These are phyloP conservation scores for Liposcelis brunnea DNA, from an alignment of 2,888 invertebrate genomes.

Conservation along the genomic window DNA sequence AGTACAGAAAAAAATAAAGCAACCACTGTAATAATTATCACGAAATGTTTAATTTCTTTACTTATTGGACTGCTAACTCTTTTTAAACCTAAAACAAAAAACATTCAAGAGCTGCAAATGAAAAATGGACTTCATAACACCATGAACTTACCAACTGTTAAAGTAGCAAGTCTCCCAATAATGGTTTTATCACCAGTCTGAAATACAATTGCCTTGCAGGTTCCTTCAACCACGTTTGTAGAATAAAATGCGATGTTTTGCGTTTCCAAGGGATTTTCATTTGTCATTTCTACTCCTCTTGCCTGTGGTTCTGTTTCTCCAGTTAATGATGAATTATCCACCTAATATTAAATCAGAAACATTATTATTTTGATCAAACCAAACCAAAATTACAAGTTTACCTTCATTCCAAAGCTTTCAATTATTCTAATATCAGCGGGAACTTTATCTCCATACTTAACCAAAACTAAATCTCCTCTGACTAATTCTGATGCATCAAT, in stretches of 20 bases:
- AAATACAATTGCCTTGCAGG: slow-evolving; percentile 80
- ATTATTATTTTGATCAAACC: too few relatives aligned
- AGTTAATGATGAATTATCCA: slow-evolving; percentile 86
- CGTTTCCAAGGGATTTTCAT: slow-evolving; percentile 88
- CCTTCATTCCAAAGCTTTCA: slow-evolving; percentile 83
- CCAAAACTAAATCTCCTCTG: slow-evolving; percentile 94
- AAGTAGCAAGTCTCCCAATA: slow-evolving; percentile 89
- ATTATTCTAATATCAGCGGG: slow-evolving; percentile 96
- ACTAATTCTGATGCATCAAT: slow-evolving; percentile 88
- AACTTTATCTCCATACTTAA: slow-evolving; percentile 96
- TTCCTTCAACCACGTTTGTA: slow-evolving; percentile 87
- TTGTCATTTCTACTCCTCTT: slow-evolving; percentile 74
- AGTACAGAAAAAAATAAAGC: slow-evolving; percentile 90
- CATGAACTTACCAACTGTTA: too few relatives aligned
- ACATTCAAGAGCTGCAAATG: too few relatives aligned
- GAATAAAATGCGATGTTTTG: slow-evolving; percentile 92
- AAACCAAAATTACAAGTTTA: too few relatives aligned
- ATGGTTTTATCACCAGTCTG: slow-evolving; percentile 91
- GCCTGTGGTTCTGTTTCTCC: slow-evolving; percentile 94
- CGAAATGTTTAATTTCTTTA: slow-evolving; percentile 97
- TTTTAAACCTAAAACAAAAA: too few relatives aligned
- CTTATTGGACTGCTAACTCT: slow-evolving; percentile 97
- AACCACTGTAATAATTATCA: slow-evolving; percentile 93
- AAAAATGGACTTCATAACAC: too few relatives aligned
- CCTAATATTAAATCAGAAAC: slow-evolving; percentile 22